These are phyloP conservation scores for Argya squamiceps DNA, from an alignment of 2,797 vertebrate genomes.

Conservation along the genomic window DNA sequence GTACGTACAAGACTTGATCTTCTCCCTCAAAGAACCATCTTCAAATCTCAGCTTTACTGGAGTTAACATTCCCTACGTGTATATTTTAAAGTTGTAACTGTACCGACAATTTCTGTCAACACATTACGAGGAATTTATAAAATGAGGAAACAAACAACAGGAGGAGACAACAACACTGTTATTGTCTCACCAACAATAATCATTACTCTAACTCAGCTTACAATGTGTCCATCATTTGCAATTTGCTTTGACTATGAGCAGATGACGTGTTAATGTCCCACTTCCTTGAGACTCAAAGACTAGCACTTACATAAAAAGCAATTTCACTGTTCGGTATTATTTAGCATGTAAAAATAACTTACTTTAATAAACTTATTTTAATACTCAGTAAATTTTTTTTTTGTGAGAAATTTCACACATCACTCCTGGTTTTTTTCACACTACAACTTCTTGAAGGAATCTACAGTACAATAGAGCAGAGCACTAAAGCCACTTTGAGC, in stretches of 20 bases:
- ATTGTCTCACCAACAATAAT: background rate
- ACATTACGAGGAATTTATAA: background rate
- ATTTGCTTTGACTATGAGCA: background rate
- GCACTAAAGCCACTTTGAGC: background rate
- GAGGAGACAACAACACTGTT: no score
- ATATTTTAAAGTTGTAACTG: background rate
- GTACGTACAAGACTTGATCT: fast-evolving
- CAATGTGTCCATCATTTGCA: background rate
- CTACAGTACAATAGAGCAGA: background rate
- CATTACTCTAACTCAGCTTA: background rate
- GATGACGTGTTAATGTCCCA: background rate
- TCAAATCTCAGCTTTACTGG: background rate
- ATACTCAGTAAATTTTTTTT: fast-evolving
- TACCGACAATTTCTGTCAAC: background rate
- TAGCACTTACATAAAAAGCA: background rate
- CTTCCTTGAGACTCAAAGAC: background rate
- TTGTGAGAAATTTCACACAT: background rate
- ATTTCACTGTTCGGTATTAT: background rate
- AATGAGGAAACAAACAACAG: background rate
- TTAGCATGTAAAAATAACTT: background rate
- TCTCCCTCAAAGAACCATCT: background rate
- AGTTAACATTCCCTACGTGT: fast-evolving
- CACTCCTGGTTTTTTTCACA: background rate
- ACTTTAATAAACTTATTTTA: background rate
- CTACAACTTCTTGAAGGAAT: background rate